Percentiles rank a stretch among this genome's conserved stretches.
These are phyloP conservation scores for Falco punctatus DNA, from an alignment of 2,113 vertebrate genomes.

Conservation along the genomic window DNA sequence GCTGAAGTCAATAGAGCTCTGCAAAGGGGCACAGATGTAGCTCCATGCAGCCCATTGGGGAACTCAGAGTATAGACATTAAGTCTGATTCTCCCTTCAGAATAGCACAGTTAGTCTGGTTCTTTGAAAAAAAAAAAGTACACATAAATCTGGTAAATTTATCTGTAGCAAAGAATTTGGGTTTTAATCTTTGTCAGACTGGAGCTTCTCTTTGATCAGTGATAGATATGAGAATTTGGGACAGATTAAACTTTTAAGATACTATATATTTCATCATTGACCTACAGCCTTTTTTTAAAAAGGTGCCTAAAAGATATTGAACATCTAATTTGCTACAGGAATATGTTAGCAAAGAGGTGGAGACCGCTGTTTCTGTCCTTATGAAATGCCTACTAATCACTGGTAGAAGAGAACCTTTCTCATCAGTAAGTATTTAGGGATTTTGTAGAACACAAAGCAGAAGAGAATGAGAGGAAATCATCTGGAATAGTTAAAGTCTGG, in stretches of 20 bases:
- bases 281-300: not conserved
- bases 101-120: not conserved
- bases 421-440: not conserved
- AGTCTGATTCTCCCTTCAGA: not conserved
- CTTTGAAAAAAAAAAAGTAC: not conserved
- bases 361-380: not conserved
- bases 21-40: constrained; percentile 30
- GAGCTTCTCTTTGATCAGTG: not conserved
- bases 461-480: not conserved
- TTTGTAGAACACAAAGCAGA: not conserved
- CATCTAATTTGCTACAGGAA: not conserved
- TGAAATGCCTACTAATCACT: not conserved
- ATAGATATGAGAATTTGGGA: not conserved
- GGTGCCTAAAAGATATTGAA: not conserved
- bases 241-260: not conserved
- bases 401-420: not conserved
- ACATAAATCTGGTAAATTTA: constrained; percentile 9
- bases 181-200: not conserved
- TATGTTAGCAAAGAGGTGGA: not conserved
- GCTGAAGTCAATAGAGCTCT: constrained; percentile 41
- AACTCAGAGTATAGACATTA: not conserved
- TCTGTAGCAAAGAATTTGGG: not conserved
- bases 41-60: not conserved
- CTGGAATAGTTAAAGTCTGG: not conserved
- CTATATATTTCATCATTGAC: not conserved